Base-by-base conservation (phyloP, 2,888 invertebrate genomes). In the Leptura quadrifasciata region DNA sequence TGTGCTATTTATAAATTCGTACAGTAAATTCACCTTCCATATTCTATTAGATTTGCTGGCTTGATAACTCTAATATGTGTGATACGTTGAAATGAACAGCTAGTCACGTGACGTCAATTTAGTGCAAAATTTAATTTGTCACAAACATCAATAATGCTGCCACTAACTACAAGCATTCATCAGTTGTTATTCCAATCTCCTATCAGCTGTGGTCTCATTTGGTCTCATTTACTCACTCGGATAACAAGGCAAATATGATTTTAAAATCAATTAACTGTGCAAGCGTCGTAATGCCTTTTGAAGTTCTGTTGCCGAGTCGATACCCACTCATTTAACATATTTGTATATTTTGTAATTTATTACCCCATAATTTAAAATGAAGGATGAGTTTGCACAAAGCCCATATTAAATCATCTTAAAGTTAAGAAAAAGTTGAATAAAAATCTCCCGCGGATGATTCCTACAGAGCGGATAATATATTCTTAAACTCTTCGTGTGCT, bases 101-200 rank as follows among this genome's bases (percentile, higher is more conserved):
- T 69, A 61, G 69, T 69, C 69, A 69, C 63, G 70, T 75, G 64
- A 70, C 12, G 64, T 70, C 69, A 75, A 70, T 74, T 74, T 55
- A 61, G 57, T 17, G 24, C 57, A 47, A 63, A 64, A 74, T 70
- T 69, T 68, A 74, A 74, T 75, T 75, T 75, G 70, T 75, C 58
- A 63, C 70, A 69, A 70, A 58, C 75, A 75, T 75, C 65, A 63
- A 74, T 68, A 74, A 61, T 69, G 70, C 61, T 20, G 54, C 65
- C 27, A 24, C 58, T 73, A 73, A 35, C 35, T 63, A 63, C 63
- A 39, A 63, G 18, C 63, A 54, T 74, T 65, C 71, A 71, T 75
- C 67, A 71, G 57, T 64, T 65, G 64, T 72, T 75, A 63, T 69
- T 73, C 55, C 65, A 73, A 65, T 65, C 72, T 55, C 63, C 68